A percentile compares a stretch with the other conserved stretches of the same genome.
Evolutionary conservation across 2,888 invertebrate species (phyloP).

Genomic region (Strigamia transsilvanica): DNA sequence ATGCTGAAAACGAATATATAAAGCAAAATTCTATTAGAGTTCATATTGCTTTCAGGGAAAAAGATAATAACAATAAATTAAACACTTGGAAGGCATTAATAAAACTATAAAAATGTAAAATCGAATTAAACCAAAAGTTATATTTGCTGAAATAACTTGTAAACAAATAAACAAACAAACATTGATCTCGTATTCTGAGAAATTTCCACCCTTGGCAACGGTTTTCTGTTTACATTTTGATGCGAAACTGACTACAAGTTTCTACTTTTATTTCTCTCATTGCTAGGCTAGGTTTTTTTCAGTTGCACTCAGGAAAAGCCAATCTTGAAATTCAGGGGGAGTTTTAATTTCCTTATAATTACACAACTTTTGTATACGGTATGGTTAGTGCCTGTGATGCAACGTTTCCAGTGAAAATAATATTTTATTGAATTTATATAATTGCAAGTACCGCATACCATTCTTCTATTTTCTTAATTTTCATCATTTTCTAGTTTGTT

Average conservation of each 20-base stretch:
- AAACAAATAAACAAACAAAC: background rate
- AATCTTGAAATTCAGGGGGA: background rate
- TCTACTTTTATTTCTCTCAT: background rate
- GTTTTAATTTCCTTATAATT: background rate
- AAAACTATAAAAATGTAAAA: background rate
- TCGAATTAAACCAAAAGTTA: background rate
- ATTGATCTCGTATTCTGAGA: slow-evolving; percentile 13
- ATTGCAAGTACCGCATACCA: too few species aligned
- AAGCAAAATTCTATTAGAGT: slow-evolving; percentile 35
- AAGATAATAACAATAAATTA: slow-evolving; percentile 31
- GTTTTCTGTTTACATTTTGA: slow-evolving; percentile 34
- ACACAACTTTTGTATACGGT: background rate
- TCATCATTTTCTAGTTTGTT: too few species aligned
- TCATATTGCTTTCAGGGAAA: background rate
- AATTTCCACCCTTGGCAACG: slow-evolving; percentile 37
- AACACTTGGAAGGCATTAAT: background rate
- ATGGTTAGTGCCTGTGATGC: background rate
- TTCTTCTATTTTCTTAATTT: too few species aligned
- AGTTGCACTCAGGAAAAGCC: background rate
- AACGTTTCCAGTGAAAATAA: too few species aligned
- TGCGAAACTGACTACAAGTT: background rate
- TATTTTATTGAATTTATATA: too few species aligned
- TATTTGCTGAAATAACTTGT: background rate
- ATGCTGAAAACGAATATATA: slow-evolving; percentile 28
- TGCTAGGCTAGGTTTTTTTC: background rate